Evolutionary conservation across 2,888 invertebrate genomes (phyloP), one percentile per base, ranked within the genome.

Genomic region (Lasiommata megera): DNA sequence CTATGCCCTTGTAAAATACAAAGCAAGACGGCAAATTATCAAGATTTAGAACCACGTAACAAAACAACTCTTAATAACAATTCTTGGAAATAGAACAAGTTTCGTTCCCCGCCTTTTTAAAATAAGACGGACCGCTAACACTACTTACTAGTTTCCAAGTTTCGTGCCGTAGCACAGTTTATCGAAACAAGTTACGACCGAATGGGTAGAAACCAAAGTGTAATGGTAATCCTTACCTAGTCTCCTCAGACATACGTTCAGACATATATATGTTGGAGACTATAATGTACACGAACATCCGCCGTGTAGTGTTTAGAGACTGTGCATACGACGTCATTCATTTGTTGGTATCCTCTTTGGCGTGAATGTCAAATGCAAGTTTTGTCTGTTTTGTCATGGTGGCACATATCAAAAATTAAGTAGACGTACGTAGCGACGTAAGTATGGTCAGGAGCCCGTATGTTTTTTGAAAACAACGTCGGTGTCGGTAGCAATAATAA

Each of bases 81-180:
- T 46, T 31, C 29, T 14, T 14, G 29, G 29, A 46, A 31, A 31
- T 9, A 46, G 46, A 16, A 46, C 31, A 46, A 46, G 46, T 46
- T 46, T 46, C 46, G 16, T 34, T 34, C 34, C 14, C 14, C 5
- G 29, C 31, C 46, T 31, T 46, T 44, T 46, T 16, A 46, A 44
- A 46, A 46, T 46, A 46, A 46, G 29, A 46, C 31, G 29, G 29
- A 29, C 43, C 46, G 46, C 46, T 8, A 46, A 6, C 46, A 31
- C 29, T 46, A 46, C 46, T 46, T 31, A 46, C 46, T 31, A 46
- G 46, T 31, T 46, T 46, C 29, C 46, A 16, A 31, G 46, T 46
- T 46, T 31, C 46, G 46, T 46, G 46, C 31, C 31, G 29, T 29
- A 31, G 31, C 29, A 46, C 31, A 46, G 46, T 46, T 46, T 46